Conservation (phyloP, 2,113 vertebrate species). For the Phoenicopterus ruber region DNA sequence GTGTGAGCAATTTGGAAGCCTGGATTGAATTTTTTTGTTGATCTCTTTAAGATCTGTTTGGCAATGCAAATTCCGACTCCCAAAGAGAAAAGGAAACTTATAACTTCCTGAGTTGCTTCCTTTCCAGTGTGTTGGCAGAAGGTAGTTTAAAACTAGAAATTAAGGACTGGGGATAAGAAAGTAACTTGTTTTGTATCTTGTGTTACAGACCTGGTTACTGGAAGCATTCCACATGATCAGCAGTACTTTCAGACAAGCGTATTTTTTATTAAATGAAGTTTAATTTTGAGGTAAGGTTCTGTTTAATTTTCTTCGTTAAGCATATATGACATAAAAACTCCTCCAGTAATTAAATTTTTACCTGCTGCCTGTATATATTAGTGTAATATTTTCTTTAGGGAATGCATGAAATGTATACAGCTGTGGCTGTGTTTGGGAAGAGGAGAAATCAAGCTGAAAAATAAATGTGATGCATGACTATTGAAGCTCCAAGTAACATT, state of each 20-base stretch:
- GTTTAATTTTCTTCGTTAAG: background rate
- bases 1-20: background rate
- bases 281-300: slow-evolving; percentile 57
- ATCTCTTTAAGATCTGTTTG: too few species aligned
- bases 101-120: slow-evolving; percentile 52
- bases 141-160: background rate
- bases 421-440: background rate
- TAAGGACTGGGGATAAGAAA: background rate
- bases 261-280: slow-evolving; percentile 36
- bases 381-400: background rate
- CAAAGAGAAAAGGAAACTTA: slow-evolving; percentile 31
- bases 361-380: background rate
- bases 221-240: slow-evolving; percentile 28
- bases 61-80: slow-evolving; percentile 17
- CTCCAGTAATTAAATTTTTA: background rate
- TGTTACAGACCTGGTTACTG: slow-evolving; percentile 47
- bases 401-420: background rate
- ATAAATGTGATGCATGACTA: background rate
- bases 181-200: slow-evolving; percentile 13
- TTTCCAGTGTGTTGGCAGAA: slow-evolving; percentile 1
- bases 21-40: slow-evolving; percentile 15
- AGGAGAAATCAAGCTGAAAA: background rate
- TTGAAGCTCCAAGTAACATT: background rate
- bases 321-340: background rate
- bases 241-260: background rate